Percentiles rank a stretch among this genome's conserved stretches.
phyloP scores from a whole-genome alignment of 2,113 vertebrate genomes.

The Colistium nudipinnis region DNA sequence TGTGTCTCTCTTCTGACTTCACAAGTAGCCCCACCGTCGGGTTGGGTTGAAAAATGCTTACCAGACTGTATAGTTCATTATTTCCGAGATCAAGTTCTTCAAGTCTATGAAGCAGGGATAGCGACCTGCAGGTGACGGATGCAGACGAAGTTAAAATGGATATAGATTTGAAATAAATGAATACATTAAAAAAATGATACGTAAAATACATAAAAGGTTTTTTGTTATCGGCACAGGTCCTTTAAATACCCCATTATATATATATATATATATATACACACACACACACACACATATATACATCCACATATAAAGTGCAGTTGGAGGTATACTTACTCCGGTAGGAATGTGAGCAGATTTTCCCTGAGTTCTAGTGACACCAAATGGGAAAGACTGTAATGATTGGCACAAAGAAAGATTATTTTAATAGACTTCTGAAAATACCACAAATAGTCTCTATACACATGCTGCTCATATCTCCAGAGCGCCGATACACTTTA shows the following conservation, averaged over 20 bases:
- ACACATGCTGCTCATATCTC: neutral
- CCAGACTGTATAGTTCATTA: slow-evolving; percentile 96
- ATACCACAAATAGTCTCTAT: neutral
- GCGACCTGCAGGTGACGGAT: slow-evolving; percentile 84
- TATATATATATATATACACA: neutral
- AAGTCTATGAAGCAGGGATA: slow-evolving; percentile 90
- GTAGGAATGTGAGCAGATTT: slow-evolving; percentile 95
- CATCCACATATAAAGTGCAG: neutral
- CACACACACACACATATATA: neutral
- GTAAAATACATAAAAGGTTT: too few species aligned
- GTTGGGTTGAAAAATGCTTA: slow-evolving; percentile 73
- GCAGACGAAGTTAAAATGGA: slow-evolving; percentile 22
- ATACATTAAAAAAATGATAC: neutral
- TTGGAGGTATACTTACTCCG: slow-evolving; percentile 88
- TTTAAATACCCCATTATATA: too few species aligned
- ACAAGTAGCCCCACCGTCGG: slow-evolving; percentile 1
- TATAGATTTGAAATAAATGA: neutral
- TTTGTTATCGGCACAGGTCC: too few species aligned
- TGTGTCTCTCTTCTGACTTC: neutral
- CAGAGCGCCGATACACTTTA: neutral
- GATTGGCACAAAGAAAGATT: slow-evolving; percentile 21
- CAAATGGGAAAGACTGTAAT: slow-evolving; percentile 93
- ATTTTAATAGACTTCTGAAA: slow-evolving; percentile 9
- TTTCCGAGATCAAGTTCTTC: slow-evolving; percentile 98
- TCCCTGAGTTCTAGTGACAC: slow-evolving; percentile 96